phyloP scores from a whole-genome alignment of 2,888 invertebrate species.

The Euproctis similis region DNA sequence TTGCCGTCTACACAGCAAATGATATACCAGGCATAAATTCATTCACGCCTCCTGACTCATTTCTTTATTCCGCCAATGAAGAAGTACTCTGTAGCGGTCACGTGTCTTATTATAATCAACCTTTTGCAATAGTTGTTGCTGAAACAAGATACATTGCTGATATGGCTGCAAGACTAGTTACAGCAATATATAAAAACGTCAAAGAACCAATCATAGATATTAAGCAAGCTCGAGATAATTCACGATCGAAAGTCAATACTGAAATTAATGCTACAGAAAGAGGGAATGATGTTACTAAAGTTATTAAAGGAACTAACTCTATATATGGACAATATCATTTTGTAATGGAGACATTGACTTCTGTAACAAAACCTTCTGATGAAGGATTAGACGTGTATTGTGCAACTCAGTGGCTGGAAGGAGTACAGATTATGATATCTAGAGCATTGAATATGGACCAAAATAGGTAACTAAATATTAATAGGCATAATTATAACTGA shows the following conservation, averaged over 20 bases:
- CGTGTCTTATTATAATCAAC: slow-evolving; percentile 42
- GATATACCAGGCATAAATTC: slow-evolving; percentile 81
- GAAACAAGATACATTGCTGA: slow-evolving; percentile 67
- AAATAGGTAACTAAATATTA: slow-evolving; percentile 76
- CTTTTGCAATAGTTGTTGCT: slow-evolving; percentile 72
- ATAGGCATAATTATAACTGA: too few relatives aligned
- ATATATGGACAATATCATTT: slow-evolving; percentile 81
- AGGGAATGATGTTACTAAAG: slow-evolving; percentile 49
- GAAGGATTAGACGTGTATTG: slow-evolving; percentile 79
- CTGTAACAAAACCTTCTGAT: slow-evolving; percentile 79
- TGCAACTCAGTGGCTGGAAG: slow-evolving; percentile 77
- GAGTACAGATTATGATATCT: slow-evolving; percentile 70
- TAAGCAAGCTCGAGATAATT: slow-evolving; percentile 28
- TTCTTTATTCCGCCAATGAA: slow-evolving; percentile 35
- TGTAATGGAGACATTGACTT: slow-evolving; percentile 81
- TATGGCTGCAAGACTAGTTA: slow-evolving; percentile 72
- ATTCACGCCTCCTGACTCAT: slow-evolving; percentile 45
- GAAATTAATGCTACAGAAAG: slow-evolving; percentile 29
- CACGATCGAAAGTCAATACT: slow-evolving; percentile 19
- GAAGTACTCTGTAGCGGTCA: slow-evolving; percentile 49
- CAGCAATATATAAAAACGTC: slow-evolving; percentile 64
- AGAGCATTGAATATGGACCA: slow-evolving; percentile 69
- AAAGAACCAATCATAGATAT: slow-evolving; percentile 39
- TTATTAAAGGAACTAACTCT: slow-evolving; percentile 64
- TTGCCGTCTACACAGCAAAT: slow-evolving; percentile 76